Percentiles rank a stretch among this genome's conserved stretches.
phyloP scores from a whole-genome alignment of 1,140 invertebrate species.

The Lerema accius region DNA sequence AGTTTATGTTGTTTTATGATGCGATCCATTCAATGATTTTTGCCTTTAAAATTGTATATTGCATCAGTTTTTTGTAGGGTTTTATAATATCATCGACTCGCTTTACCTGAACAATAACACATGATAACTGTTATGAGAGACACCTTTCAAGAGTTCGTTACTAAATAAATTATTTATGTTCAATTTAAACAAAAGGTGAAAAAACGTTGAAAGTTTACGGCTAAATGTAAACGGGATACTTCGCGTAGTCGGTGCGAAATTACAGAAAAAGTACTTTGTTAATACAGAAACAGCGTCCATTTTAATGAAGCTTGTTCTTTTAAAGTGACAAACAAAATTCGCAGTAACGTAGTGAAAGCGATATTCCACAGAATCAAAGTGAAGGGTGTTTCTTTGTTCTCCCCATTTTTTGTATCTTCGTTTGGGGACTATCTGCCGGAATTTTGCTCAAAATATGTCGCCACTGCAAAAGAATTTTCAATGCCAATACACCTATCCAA shows the following conservation, averaged over 20 bases:
- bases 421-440: constrained; percentile 16
- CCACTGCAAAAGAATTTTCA: not conserved
- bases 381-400: constrained; percentile 20
- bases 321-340: constrained; percentile 20
- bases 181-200: not conserved
- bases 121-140: too few relatives aligned
- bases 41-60: too few relatives aligned
- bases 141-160: not conserved
- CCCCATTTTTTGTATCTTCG: constrained; percentile 5
- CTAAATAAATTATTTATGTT: not conserved
- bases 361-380: constrained; percentile 30
- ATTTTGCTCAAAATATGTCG: constrained; percentile 4
- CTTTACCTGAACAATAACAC: too few relatives aligned
- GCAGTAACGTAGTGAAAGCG: constrained; percentile 21
- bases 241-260: not conserved
- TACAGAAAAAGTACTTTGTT: constrained; percentile 5
- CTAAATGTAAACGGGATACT: too few relatives aligned
- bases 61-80: too few relatives aligned
- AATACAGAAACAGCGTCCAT: constrained; percentile 7
- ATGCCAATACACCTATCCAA: not conserved
- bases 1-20: not conserved
- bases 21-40: too few relatives aligned
- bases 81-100: too few relatives aligned
- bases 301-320: constrained; percentile 22
- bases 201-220: not conserved